These are phyloP conservation scores for Charanyca ferruginea DNA, from an alignment of 2,888 invertebrate species.

Conservation along the genomic window DNA sequence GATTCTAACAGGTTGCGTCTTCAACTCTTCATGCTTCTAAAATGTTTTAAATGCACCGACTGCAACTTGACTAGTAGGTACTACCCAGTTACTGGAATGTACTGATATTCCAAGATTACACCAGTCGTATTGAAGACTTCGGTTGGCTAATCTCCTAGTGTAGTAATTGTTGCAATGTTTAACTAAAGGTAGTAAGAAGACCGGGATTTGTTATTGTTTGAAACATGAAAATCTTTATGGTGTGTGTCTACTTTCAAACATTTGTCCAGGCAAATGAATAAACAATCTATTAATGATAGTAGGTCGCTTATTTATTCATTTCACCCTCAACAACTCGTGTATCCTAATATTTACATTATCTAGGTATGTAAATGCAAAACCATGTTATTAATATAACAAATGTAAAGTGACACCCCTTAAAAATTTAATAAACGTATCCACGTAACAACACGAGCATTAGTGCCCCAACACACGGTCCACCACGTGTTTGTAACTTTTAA, in stretches of 20 bases:
- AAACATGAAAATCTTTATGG: not conserved
- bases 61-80: too few relatives aligned
- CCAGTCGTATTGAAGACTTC: too few relatives aligned
- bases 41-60: too few relatives aligned
- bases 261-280: not conserved
- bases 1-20: not conserved
- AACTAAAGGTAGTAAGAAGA: not conserved
- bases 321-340: not conserved
- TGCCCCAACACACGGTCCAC: constrained; percentile 65
- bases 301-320: not conserved
- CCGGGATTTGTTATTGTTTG: too few relatives aligned
- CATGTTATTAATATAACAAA: constrained; percentile 35
- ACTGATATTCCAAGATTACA: not conserved
- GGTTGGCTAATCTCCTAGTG: too few relatives aligned
- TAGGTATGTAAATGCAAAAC: constrained; percentile 35
- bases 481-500: constrained; percentile 85
- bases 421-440: constrained; percentile 68
- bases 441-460: constrained; percentile 63
- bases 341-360: constrained; percentile 17
- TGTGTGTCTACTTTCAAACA: not conserved
- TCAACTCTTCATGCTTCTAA: too few relatives aligned
- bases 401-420: constrained; percentile 45
- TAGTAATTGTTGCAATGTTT: too few relatives aligned
- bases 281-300: not conserved
- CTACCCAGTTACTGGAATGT: too few relatives aligned